Evolutionary conservation across 2,113 vertebrate species (phyloP), one percentile per base, ranked within the genome.

Genomic region (Thunnus maccoyii): DNA sequence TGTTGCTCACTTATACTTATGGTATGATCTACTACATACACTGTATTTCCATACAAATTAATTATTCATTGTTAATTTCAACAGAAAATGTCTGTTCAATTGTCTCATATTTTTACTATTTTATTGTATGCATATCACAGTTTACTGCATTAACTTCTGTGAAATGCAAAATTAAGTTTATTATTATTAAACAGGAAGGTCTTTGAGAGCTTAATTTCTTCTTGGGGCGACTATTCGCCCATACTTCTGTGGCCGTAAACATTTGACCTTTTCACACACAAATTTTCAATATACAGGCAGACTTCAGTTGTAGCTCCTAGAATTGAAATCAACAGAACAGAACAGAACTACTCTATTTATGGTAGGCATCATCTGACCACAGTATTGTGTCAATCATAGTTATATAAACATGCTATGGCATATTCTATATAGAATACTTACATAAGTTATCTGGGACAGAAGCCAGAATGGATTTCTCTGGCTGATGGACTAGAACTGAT

Each of bases 391-490:
- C 58, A 60, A 27, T 64, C 30, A 61, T 27, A 22, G 32, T 85
- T 76, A 85, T 51, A 63, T 86, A 89, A 84, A 63, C 11, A 64
- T 51, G n/a, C 44, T 36, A 36, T 46, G 72, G 8, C 83, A 77
- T 72, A 84, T 82, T 82, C 50, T 41, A 77, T 79, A 72, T 62
- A 62, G n/a, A 79, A 83, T 60, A 73, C 64, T 91, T 91, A 85
- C 20, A 64, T 90, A 89, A 89, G 56, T 63, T 76, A 61, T 73
- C 51, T 51, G 27, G 60, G 63, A 56, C 65, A 52, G 64, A 64
- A 54, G 76, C 81, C 64, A 51, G 72, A 48, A 87, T 72, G 5
- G 68, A 88, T 84, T 88, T 89, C 52, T 76, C 9, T 48, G 54
- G 70, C 54, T 18, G 62, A 69, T 65, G 62, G 48, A 80, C 46